Evolutionary conservation across 1,140 invertebrate species (phyloP), one percentile per base, ranked within the genome.

Genomic region (Cydia strobilella): DNA sequence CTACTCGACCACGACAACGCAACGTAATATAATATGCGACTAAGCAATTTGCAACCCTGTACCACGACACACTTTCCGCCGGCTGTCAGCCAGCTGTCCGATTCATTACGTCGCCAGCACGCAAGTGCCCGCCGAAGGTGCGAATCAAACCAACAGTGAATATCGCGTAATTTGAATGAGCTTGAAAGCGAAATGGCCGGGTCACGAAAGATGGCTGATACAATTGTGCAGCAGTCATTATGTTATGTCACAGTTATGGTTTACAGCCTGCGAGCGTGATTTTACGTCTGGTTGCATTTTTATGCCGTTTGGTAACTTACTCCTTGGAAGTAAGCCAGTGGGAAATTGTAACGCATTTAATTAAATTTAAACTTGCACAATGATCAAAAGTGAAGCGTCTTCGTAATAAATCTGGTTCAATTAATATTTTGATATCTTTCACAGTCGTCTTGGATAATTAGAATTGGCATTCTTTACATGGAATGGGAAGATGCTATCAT

Each of bases 201-300:
- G 80, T 84, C 77, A 77, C 75, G 75, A 75, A 73, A 82, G 79
- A 80, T 80, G 77, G 69, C 62, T 77, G 78, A 81, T 82, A 81
- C 73, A 74, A 84, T 80, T 80, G 78, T 42, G 79, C 72, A 77
- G 62, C 23, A 51, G 54, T 75, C 76, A 79, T 81, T 77, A 79
- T 39, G 75, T 86, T 84, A 86, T 83, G 82, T 86, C 86, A 86
- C 77, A 78, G 80, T 84, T 78, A 80, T 73, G 71, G 45, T 72
- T 72, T 45, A 48, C 42, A 72, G 81, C 65, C 73, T 75, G 59
- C 31, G 75, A 74, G 76, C 79, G 81, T 82, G 82, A 87, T 86
- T 85, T 88, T 86, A 80, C 83, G 80, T 79, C 77, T 80, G 80
- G 75, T 62, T 79, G 77, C 73, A 75, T 63, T 72, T 80, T 51